Conservation (phyloP, 2,113 vertebrate genomes). For the Willisornis vidua region DNA sequence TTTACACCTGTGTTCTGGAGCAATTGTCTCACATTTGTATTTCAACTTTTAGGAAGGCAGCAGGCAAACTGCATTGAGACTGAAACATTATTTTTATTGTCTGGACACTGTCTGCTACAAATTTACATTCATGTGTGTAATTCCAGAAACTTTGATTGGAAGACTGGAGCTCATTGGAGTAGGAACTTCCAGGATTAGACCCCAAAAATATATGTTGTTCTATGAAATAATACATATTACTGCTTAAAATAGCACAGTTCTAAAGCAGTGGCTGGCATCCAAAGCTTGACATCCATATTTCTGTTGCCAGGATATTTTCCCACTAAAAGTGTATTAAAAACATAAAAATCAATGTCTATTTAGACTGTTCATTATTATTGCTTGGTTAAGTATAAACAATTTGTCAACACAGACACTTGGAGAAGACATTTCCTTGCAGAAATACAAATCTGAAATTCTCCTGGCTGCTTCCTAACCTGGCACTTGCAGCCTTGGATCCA, state of each 20-base stretch:
- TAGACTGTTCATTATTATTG: conserved; percentile 56
- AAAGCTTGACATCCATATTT: conserved; percentile 26
- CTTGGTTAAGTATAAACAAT: conserved; percentile 64
- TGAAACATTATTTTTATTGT: not conserved
- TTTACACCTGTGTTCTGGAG: not conserved
- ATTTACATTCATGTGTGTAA: not conserved
- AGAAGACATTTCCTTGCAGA: not conserved
- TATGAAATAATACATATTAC: conserved; percentile 30
- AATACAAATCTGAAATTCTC: not conserved
- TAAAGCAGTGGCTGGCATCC: conserved; percentile 35
- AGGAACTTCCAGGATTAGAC: conserved; percentile 26
- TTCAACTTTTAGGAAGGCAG: not conserved
- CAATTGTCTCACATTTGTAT: not conserved
- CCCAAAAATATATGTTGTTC: conserved; percentile 28
- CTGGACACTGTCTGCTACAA: not conserved
- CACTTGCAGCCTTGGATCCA: not conserved
- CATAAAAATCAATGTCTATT: conserved; percentile 60
- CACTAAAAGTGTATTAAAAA: conserved; percentile 58
- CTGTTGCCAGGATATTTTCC: conserved; percentile 53
- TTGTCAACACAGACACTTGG: conserved; percentile 61
- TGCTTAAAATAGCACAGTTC: conserved; percentile 32
- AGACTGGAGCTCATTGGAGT: not conserved
- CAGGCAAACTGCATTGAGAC: not conserved
- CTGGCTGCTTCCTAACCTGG: conserved; percentile 43
- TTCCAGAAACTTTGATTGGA: conserved; percentile 14